Conservation (phyloP, 2,113 vertebrate genomes). For the Crotophaga sulcirostris region DNA sequence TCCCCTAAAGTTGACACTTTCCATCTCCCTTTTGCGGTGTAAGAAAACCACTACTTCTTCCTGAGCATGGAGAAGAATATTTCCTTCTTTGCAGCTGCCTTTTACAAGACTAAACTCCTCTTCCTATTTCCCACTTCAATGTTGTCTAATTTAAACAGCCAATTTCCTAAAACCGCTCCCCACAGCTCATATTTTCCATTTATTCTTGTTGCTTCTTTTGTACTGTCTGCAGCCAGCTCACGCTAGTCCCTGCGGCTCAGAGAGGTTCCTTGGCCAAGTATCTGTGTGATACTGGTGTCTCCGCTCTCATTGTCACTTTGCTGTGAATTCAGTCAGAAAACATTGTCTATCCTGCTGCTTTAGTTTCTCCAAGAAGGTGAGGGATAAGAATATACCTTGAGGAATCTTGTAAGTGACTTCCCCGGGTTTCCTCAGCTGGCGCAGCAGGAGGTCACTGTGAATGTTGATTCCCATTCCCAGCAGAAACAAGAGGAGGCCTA, state of each 20-base stretch:
- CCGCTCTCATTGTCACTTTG: neutral
- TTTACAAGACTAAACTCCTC: neutral
- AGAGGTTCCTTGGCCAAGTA: fast-evolving
- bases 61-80: neutral
- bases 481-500: constrained; percentile 85
- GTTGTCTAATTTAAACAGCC: neutral
- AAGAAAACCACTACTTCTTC: neutral
- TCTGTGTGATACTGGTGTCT: neutral
- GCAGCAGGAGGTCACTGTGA: constrained; percentile 88
- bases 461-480: constrained; percentile 90
- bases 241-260: neutral
- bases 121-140: neutral
- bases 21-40: neutral
- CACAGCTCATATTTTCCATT: neutral
- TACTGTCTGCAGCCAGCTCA: neutral
- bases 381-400: constrained; percentile 70
- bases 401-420: constrained; percentile 88
- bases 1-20: neutral
- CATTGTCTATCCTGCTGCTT: neutral
- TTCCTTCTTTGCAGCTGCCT: neutral
- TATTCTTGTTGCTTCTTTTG: neutral
- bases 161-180: neutral
- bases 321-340: neutral
- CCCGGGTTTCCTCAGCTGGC: constrained; percentile 84
- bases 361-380: neutral